These are phyloP conservation scores for Sebastes vulpes DNA, from an alignment of 2,797 vertebrate genomes.

Conservation along the genomic window DNA sequence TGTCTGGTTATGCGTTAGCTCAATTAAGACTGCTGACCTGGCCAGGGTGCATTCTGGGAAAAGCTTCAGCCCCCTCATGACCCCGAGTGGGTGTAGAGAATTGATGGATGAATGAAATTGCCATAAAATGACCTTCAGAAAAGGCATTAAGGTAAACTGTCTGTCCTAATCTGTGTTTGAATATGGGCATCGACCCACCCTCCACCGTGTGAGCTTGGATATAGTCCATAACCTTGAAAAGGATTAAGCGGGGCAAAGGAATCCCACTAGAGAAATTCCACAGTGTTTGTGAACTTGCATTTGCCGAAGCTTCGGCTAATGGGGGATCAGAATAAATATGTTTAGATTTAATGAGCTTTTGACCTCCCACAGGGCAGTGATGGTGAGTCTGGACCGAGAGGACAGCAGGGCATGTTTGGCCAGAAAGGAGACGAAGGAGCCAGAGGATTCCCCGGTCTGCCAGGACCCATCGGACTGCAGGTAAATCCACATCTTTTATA, in stretches of 20 bases:
- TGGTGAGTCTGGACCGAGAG: constrained; percentile 95
- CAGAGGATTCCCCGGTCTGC: constrained; percentile 96
- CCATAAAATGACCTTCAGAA: constrained; percentile 41
- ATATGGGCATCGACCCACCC: constrained; percentile 10
- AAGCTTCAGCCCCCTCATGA: neutral
- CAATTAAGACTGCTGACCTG: neutral
- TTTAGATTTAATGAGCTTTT: constrained; percentile 37
- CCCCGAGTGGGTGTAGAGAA: neutral
- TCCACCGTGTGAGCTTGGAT: neutral
- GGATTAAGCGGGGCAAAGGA: constrained; percentile 35
- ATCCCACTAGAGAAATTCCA: constrained; percentile 7
- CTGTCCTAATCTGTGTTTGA: constrained; percentile 16
- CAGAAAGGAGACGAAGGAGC: constrained; percentile 98
- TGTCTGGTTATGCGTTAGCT: neutral
- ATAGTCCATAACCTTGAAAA: constrained; percentile 45
- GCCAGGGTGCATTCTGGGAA: neutral
- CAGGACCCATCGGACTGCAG: constrained; percentile 97
- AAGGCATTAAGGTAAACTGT: constrained; percentile 10
- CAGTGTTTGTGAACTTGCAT: constrained; percentile 16
- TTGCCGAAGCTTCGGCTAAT: constrained; percentile 22
- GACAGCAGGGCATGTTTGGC: constrained; percentile 99
- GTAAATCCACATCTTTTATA: constrained; percentile 69
- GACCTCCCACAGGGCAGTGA: constrained; percentile 90
- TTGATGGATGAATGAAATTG: constrained; percentile 6
- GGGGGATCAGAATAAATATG: constrained; percentile 24